Conservation (phyloP, 1,140 invertebrate species). For the Aphelinus certus region DNA sequence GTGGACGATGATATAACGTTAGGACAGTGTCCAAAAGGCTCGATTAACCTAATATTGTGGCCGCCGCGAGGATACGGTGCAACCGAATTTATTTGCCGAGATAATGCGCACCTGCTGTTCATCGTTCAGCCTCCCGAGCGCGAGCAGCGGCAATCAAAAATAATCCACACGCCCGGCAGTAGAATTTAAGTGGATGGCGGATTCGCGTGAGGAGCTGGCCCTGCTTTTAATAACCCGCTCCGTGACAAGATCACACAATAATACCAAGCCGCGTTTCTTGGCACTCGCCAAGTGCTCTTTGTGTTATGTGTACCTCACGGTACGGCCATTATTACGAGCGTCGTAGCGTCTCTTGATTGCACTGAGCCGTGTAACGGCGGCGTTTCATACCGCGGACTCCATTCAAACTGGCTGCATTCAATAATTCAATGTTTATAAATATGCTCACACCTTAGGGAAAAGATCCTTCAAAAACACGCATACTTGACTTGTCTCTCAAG, state of each 20-base stretch:
- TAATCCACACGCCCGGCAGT: background rate
- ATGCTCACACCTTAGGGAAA: no score
- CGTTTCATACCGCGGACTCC: no score
- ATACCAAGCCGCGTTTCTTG: constrained; percentile 4
- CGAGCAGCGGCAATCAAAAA: background rate
- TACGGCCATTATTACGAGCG: constrained; percentile 16
- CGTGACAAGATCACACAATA: constrained; percentile 16
- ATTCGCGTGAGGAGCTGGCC: no score
- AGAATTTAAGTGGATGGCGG: no score
- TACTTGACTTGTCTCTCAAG: no score
- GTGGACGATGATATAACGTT: constrained; percentile 13
- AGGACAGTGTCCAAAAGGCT: constrained; percentile 15
- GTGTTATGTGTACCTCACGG: constrained; percentile 9
- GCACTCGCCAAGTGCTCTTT: background rate
- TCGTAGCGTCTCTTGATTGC: background rate
- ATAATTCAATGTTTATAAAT: no score
- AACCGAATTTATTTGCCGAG: constrained; percentile 11
- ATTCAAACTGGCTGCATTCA: no score
- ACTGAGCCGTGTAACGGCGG: background rate
- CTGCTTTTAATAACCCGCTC: constrained; percentile 2
- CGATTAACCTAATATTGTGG: constrained; percentile 29
- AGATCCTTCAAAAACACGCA: no score
- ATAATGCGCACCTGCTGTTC: constrained; percentile 9
- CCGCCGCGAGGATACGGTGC: background rate
- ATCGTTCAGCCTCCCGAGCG: background rate